Base-by-base conservation (phyloP, 1,140 invertebrate genomes). In the Marisa cornuarietis region DNA sequence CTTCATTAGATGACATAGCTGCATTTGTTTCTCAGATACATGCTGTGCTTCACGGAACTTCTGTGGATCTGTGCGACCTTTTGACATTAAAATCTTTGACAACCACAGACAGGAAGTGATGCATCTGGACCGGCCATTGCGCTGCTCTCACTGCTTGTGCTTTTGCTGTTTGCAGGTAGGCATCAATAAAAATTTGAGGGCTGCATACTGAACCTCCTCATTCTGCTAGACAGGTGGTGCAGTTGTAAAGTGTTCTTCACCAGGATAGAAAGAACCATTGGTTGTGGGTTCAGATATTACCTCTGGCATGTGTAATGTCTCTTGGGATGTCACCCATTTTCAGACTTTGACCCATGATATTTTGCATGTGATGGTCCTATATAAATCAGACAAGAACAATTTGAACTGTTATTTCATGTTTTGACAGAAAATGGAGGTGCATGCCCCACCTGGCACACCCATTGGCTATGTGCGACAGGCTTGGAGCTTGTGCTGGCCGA, bases 21-120 rank as follows among this genome's bases (percentile, higher is more conserved):
- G 3, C 54, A 20, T 66, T 68, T 65, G 24, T 68, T 52, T 42
- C 16, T 84, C 79, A 91, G 94, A 97, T 79, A 96, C 95, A 52
- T 94, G 95, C 88, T 95, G 95, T 85, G 95, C 95, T 83, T 94
- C 94, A 1, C 92, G 96, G 83, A 94, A 95, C 84, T 96, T 94
- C 84, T 95, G 95, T 87, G 96, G 96, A 1, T 92, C 94, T 0
- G 85, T 93, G 24, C 93, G 96, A 51, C 94, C 95, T 1, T 98
- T 97, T 90, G 95, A 96, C 82, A 96, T 98, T 93, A 94, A 94
- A 88, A 94, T 98, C 81, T 91, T 95, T 77, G 96, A 98, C 89
- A 94, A 94, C 85, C 93, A 92, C 83, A 93, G 93, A 79, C 95
- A 94, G 83, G 95, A 97, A 92, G 93, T 97, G 16, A 95, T 96